Conservation (phyloP, 2,113 vertebrate genomes). For the Bathybates hornii region DNA sequence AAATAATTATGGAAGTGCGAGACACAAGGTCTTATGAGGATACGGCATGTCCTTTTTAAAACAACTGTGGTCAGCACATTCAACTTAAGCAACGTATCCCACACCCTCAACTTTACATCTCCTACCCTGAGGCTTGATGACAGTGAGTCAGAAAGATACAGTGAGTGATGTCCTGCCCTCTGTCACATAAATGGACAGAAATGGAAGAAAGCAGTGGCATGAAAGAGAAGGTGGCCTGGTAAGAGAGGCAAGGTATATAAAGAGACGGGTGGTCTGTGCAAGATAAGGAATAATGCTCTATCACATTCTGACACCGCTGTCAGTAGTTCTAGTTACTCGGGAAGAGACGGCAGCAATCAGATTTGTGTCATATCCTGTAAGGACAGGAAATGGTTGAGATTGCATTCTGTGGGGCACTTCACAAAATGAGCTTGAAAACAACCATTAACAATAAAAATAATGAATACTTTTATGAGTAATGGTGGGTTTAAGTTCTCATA, state of each 20-base stretch:
- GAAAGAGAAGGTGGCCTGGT: not conserved
- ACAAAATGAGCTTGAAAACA: not conserved
- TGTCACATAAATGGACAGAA: constrained; percentile 17
- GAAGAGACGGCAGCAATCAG: not conserved
- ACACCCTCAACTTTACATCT: not conserved
- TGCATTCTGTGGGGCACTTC: not conserved
- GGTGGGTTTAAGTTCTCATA: not conserved
- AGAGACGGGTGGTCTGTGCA: constrained; percentile 5
- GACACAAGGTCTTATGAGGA: constrained; percentile 5
- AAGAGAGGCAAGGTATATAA: not conserved
- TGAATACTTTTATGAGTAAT: not conserved
- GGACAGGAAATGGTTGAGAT: not conserved
- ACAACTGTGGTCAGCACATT: constrained; percentile 1
- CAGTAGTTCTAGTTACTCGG: not conserved
- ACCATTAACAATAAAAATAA: not conserved
- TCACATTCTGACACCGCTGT: not conserved
- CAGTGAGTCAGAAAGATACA: constrained; percentile 13
- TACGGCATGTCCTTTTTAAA: not conserved
- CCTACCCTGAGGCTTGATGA: not conserved
- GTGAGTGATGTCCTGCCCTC: constrained; percentile 4
- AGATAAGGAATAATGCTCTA: constrained; percentile 28
- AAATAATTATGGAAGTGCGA: constrained; percentile 23
- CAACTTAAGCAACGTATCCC: not conserved
- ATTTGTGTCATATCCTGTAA: not conserved
- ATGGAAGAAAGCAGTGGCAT: not conserved